Evolutionary conservation across 92 coral and sea anemone genomes (phyloP).

Genomic region (Paragorgia papillata): DNA sequence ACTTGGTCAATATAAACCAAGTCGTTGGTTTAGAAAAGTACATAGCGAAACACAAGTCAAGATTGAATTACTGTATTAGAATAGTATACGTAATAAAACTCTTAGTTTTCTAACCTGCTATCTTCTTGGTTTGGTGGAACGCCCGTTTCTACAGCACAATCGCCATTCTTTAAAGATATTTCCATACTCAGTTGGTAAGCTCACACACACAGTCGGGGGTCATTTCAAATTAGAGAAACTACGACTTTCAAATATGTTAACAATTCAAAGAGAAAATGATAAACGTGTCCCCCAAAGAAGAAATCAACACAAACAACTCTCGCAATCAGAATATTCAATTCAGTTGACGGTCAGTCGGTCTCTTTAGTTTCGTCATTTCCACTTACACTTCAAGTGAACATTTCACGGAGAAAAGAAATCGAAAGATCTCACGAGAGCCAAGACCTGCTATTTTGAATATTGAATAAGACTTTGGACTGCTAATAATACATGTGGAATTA

Average conservation of each 20-base stretch:
- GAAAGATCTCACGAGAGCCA: neutral
- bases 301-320: slow-evolving; percentile 11
- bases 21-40: too few species aligned
- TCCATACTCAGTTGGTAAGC: slow-evolving; percentile 35
- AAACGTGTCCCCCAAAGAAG: neutral
- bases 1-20: too few species aligned
- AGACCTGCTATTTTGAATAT: neutral
- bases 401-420: too few species aligned
- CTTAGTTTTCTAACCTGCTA: slow-evolving; percentile 16
- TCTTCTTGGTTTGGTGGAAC: slow-evolving; percentile 8
- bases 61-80: neutral
- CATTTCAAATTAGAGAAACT: slow-evolving; percentile 29
- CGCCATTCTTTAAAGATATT: slow-evolving; percentile 39
- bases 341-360: neutral
- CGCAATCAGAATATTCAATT: neutral
- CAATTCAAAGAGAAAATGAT: slow-evolving; percentile 15
- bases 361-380: slow-evolving; percentile 34
- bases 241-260: slow-evolving; percentile 18
- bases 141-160: slow-evolving; percentile 17
- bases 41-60: too few species aligned
- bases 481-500: too few species aligned
- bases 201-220: slow-evolving; percentile 41
- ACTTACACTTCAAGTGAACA: slow-evolving; percentile 14
- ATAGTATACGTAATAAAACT: neutral
- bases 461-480: too few species aligned